Percentiles rank a stretch among this genome's conserved stretches.
These are phyloP conservation scores for Mormyrus proboscirostris DNA, from an alignment of 2,797 vertebrate species.

Conservation along the genomic window DNA sequence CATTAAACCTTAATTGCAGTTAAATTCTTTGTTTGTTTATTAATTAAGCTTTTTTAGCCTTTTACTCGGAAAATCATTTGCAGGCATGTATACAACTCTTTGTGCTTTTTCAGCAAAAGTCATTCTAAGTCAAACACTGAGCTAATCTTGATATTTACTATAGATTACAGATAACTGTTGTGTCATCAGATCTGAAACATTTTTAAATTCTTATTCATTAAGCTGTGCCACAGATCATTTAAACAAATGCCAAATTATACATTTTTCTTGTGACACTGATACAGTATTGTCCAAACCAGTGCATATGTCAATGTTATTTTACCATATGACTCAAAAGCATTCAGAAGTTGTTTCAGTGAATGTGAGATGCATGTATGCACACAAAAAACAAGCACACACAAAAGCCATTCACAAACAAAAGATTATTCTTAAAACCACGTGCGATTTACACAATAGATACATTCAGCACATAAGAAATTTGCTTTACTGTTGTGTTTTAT, in stretches of 20 bases:
- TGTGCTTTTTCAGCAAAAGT: background rate
- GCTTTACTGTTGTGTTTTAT: background rate
- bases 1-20: background rate
- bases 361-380: background rate
- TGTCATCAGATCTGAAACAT: background rate
- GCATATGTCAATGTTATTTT: background rate
- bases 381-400: background rate
- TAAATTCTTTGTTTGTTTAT: background rate
- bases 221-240: background rate
- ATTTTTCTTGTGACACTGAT: background rate
- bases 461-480: background rate
- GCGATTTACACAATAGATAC: background rate
- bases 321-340: background rate
- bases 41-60: background rate
- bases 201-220: background rate
- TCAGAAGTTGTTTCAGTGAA: background rate
- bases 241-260: background rate
- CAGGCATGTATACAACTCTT: background rate
- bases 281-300: background rate
- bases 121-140: background rate
- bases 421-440: background rate
- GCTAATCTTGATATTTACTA: background rate
- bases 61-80: background rate
- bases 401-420: background rate
- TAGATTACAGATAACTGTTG: background rate